These are phyloP conservation scores for Phytoseiulus persimilis DNA, from an alignment of 2,888 invertebrate genomes.

Conservation along the genomic window DNA sequence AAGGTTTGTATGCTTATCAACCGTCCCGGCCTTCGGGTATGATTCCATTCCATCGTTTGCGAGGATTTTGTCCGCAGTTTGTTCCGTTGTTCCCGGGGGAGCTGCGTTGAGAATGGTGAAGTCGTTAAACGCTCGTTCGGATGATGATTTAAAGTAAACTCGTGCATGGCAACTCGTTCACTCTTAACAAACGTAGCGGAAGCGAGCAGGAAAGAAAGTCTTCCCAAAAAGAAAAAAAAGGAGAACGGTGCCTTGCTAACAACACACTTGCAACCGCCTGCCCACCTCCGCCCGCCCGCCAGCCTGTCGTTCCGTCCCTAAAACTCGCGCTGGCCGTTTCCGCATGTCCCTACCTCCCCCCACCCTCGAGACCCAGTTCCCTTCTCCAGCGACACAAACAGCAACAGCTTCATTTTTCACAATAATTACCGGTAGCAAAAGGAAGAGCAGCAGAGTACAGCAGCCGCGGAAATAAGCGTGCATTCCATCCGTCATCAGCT, in stretches of 20 bases:
- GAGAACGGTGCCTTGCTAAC: not conserved
- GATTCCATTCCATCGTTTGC: not conserved
- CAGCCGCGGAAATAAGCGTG: not conserved
- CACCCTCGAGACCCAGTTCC: not conserved
- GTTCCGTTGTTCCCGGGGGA: not conserved
- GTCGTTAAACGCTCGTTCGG: not conserved
- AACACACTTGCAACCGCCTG: not conserved
- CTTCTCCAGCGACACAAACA: not conserved
- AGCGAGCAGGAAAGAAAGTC: not conserved
- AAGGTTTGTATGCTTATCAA: too few relatives aligned
- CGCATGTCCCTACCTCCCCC: not conserved
- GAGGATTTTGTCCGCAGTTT: not conserved
- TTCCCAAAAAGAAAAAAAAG: not conserved
- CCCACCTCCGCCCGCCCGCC: not conserved
- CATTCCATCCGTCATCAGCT: not conserved
- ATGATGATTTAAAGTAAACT: not conserved
- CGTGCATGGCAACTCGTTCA: not conserved
- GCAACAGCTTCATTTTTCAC: conserved; percentile 5
- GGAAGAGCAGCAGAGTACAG: not conserved
- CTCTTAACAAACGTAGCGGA: not conserved
- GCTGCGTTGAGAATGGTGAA: not conserved
- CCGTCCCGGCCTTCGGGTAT: too few relatives aligned
- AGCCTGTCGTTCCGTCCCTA: not conserved
- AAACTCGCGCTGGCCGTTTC: not conserved
- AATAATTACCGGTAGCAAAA: not conserved